Percentiles rank a stretch among this genome's conserved stretches.
Evolutionary conservation across 2,113 vertebrate species (phyloP).

Genomic region (Xenopus laevis): DNA sequence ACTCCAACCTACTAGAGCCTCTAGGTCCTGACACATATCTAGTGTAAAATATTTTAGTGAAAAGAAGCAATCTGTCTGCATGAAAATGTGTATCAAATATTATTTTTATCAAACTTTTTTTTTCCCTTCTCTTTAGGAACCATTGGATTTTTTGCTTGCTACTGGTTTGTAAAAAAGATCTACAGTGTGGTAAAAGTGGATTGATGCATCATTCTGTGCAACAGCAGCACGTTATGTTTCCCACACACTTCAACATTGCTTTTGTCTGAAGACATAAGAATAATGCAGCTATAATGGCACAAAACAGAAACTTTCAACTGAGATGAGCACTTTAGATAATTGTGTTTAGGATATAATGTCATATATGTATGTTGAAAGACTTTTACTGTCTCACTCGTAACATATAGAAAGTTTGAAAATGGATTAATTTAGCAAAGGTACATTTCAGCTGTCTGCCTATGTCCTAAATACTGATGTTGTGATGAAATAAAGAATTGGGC

Average conservation of each 20-base stretch:
- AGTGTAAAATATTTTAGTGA: no score
- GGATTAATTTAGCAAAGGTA: no score
- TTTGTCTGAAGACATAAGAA: constrained; percentile 44
- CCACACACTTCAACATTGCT: constrained; percentile 29
- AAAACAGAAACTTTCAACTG: constrained; percentile 44
- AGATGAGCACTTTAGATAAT: constrained; percentile 42
- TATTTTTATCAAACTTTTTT: constrained; percentile 2
- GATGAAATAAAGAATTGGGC: no score
- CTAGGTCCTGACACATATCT: no score
- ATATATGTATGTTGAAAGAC: background rate
- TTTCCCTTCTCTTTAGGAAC: constrained; percentile 70
- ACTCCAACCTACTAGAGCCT: no score
- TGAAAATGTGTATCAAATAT: no score
- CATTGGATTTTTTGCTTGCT: constrained; percentile 85
- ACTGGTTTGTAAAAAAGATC: constrained; percentile 92
- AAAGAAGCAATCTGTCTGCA: no score
- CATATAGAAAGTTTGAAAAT: no score
- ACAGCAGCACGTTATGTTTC: constrained; percentile 40
- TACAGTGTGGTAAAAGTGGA: constrained; percentile 91
- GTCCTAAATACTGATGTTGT: no score
- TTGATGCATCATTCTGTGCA: constrained; percentile 61
- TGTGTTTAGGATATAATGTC: constrained; percentile 46
- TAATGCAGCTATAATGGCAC: constrained; percentile 25
- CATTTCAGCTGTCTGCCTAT: no score
- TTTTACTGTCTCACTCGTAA: no score